A percentile compares a stretch with the other conserved stretches of the same genome.
Conservation (phyloP, 2,113 vertebrate species). For the Probosciger aterrimus region DNA sequence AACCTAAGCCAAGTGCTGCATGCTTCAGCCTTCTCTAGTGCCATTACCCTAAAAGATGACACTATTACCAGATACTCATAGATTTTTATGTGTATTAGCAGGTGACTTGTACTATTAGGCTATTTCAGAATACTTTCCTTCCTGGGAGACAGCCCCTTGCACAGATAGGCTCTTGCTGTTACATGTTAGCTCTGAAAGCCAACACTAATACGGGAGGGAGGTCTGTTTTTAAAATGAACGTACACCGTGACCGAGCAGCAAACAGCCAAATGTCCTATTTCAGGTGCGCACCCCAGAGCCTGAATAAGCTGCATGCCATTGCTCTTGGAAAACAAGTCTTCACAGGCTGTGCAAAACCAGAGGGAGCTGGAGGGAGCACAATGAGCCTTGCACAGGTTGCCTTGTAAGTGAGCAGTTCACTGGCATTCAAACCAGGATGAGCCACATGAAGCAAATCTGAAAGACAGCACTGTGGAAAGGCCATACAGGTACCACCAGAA, state of each 20-base stretch:
- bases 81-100: not conserved
- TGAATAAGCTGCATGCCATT: not conserved
- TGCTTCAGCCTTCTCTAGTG: not conserved
- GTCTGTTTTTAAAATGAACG: not conserved
- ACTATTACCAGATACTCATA: not conserved
- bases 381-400: not conserved
- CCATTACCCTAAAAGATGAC: not conserved
- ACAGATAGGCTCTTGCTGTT: not conserved
- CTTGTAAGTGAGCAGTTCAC: not conserved
- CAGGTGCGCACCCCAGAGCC: not conserved
- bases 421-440: not conserved
- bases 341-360: not conserved
- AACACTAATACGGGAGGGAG: not conserved
- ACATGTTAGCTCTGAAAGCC: not conserved
- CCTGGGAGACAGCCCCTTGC: not conserved
- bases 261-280: not conserved
- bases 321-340: not conserved
- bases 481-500: not conserved
- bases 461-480: not conserved
- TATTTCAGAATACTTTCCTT: not conserved
- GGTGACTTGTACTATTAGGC: not conserved
- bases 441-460: not conserved
- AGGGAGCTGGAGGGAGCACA: not conserved
- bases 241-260: rapidly evolving
- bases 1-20: not conserved